Conservation (phyloP, 2,113 vertebrate species). For the Tricholaema leucomelas region DNA sequence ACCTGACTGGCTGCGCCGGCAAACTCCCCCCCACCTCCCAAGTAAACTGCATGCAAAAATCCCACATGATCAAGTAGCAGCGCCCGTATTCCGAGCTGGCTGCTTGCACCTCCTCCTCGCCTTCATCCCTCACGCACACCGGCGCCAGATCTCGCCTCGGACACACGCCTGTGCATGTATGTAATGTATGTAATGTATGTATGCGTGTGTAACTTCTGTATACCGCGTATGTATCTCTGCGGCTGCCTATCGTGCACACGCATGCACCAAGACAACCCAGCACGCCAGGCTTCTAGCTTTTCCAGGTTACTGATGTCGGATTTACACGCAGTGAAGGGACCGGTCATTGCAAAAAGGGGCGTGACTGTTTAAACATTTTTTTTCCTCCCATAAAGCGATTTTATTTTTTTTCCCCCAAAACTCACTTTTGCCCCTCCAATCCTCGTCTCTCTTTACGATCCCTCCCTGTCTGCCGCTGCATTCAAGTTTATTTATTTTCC, state of each 20-base stretch:
- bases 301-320: conserved; percentile 62
- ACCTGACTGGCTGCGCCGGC: conserved; percentile 73
- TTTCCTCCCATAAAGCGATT: conserved; percentile 48
- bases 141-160: not conserved
- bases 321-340: conserved; percentile 65
- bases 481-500: conserved; percentile 78
- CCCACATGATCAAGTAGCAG: conserved; percentile 76
- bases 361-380: conserved; percentile 69
- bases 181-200: not conserved
- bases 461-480: conserved; percentile 69
- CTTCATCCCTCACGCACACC: not conserved
- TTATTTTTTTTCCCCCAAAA: conserved; percentile 30
- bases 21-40: conserved; percentile 54
- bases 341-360: conserved; percentile 73
- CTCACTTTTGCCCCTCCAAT: conserved; percentile 75
- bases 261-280: conserved; percentile 29
- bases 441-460: conserved; percentile 53
- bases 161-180: conserved; percentile 52
- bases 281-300: conserved; percentile 5
- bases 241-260: conserved; percentile 4
- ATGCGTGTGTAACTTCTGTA: not conserved
- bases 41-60: conserved; percentile 73
- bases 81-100: conserved; percentile 8
- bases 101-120: conserved; percentile 43
- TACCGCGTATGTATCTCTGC: not conserved